Evolutionary conservation across 2,113 vertebrate species (phyloP).

Genomic region (Nycticebus coucang): DNA sequence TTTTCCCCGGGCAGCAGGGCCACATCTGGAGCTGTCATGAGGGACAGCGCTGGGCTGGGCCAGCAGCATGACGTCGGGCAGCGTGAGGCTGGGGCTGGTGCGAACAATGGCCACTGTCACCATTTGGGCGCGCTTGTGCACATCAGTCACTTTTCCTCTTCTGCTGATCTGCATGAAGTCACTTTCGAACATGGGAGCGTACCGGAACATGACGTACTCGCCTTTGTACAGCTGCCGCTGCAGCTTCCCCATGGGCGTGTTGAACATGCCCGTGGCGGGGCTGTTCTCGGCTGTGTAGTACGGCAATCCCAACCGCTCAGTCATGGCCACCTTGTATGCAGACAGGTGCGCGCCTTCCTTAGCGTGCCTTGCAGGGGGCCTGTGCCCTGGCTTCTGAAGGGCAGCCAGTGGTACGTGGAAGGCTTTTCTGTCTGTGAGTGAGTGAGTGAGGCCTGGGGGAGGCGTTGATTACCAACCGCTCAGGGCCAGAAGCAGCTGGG

Average conservation of each 20-base stretch:
- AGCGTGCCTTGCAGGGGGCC: background rate
- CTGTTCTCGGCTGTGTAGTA: background rate
- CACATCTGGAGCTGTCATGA: background rate
- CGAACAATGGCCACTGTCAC: background rate
- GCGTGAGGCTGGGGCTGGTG: background rate
- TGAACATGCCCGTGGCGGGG: background rate
- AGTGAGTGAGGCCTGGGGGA: background rate
- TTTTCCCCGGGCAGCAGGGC: background rate
- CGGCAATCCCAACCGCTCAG: background rate
- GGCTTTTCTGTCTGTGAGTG: background rate
- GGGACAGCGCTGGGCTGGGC: background rate
- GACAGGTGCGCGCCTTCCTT: background rate
- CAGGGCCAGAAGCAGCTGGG: background rate
- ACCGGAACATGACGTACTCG: background rate
- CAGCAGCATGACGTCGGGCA: conserved; percentile 30
- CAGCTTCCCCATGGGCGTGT: background rate
- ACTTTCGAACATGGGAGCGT: background rate
- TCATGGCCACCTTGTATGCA: background rate
- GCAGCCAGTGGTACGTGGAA: background rate
- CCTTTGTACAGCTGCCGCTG: background rate
- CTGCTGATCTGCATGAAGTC: conserved; percentile 48
- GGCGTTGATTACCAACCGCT: background rate
- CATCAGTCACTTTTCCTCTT: background rate
- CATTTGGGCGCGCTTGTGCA: background rate
- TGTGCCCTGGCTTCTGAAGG: background rate